These are phyloP conservation scores for Platycnemis pennipes DNA, from an alignment of 2,888 invertebrate genomes.

Conservation along the genomic window DNA sequence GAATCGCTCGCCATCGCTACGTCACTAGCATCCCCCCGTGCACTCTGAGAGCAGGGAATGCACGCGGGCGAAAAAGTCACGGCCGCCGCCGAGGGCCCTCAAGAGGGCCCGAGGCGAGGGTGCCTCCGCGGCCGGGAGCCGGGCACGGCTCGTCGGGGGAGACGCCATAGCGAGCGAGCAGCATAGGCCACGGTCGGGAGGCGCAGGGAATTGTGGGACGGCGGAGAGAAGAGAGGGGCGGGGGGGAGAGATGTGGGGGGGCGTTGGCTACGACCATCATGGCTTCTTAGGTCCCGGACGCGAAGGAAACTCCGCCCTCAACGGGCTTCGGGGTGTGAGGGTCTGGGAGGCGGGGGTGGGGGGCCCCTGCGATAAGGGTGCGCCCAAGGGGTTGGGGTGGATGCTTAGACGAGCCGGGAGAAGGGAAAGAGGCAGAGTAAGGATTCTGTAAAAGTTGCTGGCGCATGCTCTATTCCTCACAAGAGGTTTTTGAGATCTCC, in stretches of 20 bases:
- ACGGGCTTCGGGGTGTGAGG: constrained; percentile 26
- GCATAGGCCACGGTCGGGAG: not conserved
- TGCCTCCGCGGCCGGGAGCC: not conserved
- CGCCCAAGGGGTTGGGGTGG: not conserved
- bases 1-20: not conserved
- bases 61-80: not conserved
- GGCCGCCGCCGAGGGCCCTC: not conserved
- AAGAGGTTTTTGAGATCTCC: constrained; percentile 68
- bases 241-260: constrained; percentile 33
- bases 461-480: constrained; percentile 68
- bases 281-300: constrained; percentile 66
- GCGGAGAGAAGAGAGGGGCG: not conserved
- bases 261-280: constrained; percentile 67
- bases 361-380: not conserved
- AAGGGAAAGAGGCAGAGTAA: constrained; percentile 38
- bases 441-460: constrained; percentile 65
- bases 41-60: not conserved
- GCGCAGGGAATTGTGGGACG: not conserved
- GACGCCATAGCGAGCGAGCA: constrained; percentile 41
- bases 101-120: not conserved
- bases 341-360: not conserved
- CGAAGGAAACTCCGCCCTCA: constrained; percentile 66
- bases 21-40: not conserved
- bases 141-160: not conserved
- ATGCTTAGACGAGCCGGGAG: not conserved